Percentiles rank a stretch among this genome's conserved stretches.
These are phyloP conservation scores for Phoeniculus purpureus DNA, from an alignment of 2,797 vertebrate genomes.

Conservation along the genomic window DNA sequence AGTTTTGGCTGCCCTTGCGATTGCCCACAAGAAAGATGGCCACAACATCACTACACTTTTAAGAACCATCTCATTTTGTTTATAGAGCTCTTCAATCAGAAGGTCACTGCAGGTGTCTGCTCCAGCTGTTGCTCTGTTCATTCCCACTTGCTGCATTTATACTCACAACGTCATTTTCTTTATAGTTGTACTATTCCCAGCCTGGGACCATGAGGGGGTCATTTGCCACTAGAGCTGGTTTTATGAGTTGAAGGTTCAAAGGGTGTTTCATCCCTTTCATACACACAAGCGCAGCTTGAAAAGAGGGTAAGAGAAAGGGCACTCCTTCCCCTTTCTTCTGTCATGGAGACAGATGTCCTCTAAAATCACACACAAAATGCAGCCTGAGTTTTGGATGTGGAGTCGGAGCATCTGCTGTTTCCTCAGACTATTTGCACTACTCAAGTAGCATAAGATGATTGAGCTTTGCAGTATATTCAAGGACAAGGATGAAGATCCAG, in stretches of 20 bases:
- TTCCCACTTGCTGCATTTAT: neutral
- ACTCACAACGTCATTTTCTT: constrained; percentile 17
- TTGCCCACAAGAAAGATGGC: neutral
- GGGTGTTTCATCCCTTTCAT: constrained; percentile 24
- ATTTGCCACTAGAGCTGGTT: constrained; percentile 51
- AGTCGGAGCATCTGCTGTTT: neutral
- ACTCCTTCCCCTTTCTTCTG: constrained; percentile 28
- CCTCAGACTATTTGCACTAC: neutral
- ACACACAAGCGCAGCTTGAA: neutral
- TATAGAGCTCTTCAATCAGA: constrained; percentile 32
- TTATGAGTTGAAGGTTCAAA: constrained; percentile 53
- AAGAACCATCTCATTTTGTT: constrained; percentile 18
- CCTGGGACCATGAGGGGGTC: neutral
- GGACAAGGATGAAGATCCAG: neutral
- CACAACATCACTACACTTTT: neutral
- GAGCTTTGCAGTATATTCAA: neutral
- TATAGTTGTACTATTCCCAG: neutral
- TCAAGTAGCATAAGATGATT: rapidly evolving
- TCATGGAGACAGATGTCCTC: constrained; percentile 19
- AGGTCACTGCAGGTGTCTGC: constrained; percentile 9
- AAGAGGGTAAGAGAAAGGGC: constrained; percentile 21
- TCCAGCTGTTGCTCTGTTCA: constrained; percentile 52
- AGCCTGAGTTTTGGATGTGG: neutral
- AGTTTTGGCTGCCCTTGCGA: constrained; percentile 31
- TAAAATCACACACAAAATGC: neutral